Evolutionary conservation across 2,888 invertebrate species (phyloP).

Genomic region (Aquatica leii): DNA sequence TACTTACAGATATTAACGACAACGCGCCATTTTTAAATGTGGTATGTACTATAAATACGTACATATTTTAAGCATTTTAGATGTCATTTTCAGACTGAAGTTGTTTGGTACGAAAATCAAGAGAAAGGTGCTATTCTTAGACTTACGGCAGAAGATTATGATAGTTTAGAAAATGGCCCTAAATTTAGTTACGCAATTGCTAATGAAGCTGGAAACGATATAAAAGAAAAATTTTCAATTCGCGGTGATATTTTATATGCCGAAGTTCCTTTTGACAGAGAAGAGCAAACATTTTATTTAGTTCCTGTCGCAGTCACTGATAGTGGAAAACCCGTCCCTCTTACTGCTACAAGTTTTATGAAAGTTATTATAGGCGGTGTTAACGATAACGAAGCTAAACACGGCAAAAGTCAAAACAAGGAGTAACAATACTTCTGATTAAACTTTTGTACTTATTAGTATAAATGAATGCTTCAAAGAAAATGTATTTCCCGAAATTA

Average conservation of each 20-base stretch:
- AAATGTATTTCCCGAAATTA: conserved; percentile 71
- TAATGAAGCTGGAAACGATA: conserved; percentile 71
- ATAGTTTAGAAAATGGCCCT: conserved; percentile 83
- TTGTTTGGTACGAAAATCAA: conserved; percentile 86
- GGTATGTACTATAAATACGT: conserved; percentile 60
- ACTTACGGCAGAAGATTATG: conserved; percentile 81
- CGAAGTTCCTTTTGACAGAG: conserved; percentile 82
- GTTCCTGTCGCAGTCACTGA: conserved; percentile 92
- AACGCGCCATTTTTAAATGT: conserved; percentile 89
- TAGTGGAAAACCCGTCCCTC: conserved; percentile 71
- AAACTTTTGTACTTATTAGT: conserved; percentile 88
- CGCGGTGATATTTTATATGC: conserved; percentile 74
- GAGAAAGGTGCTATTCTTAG: conserved; percentile 70
- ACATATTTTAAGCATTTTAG: conserved; percentile 30
- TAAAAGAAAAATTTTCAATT: conserved; percentile 76
- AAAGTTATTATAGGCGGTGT: conserved; percentile 92
- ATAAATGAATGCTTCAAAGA: conserved; percentile 91
- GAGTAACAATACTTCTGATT: too few species aligned
- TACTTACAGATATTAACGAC: conserved; percentile 88
- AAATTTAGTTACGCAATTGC: conserved; percentile 82
- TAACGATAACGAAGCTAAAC: conserved; percentile 91
- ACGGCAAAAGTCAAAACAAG: conserved; percentile 90
- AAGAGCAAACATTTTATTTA: conserved; percentile 84
- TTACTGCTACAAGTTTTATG: conserved; percentile 83
- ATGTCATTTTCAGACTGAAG: conserved; percentile 72